These are phyloP conservation scores for Notarius quadriscutis DNA, from an alignment of 2,113 vertebrate genomes.

Conservation along the genomic window DNA sequence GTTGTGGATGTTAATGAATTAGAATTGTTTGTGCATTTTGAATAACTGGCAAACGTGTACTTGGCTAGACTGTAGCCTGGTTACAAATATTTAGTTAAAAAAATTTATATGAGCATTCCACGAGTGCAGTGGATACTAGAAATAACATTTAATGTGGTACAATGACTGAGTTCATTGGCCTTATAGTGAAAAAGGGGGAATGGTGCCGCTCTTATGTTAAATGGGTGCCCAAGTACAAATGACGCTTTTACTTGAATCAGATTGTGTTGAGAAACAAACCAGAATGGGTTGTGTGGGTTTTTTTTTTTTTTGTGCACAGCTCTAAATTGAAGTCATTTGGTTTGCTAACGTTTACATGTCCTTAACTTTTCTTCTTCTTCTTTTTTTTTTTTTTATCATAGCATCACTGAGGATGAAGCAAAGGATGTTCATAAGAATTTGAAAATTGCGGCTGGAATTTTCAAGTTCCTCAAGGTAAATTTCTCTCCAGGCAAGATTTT, in stretches of 20 bases:
- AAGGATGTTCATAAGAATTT: conserved; percentile 95
- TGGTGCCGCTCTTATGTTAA: background rate
- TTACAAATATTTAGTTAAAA: background rate
- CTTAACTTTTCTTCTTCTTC: background rate
- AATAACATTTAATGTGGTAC: background rate
- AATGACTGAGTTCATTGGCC: background rate
- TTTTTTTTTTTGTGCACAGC: background rate
- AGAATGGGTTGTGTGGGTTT: background rate
- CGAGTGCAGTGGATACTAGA: background rate
- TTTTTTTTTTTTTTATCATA: conserved; percentile 55
- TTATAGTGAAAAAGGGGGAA: background rate
- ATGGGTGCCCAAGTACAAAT: background rate
- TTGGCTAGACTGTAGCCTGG: background rate
- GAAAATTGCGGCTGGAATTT: conserved; percentile 92
- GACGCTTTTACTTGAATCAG: background rate
- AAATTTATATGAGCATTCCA: background rate
- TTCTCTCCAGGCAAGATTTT: background rate
- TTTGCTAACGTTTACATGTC: background rate
- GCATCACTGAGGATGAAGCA: conserved; percentile 92
- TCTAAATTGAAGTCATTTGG: background rate
- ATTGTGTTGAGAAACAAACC: background rate
- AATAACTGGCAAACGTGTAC: background rate
- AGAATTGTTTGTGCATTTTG: background rate
- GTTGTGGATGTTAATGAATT: background rate
- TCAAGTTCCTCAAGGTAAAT: conserved; percentile 92